Evolutionary conservation across 2,113 vertebrate species (phyloP), one percentile per base, ranked within the genome.

Genomic region (Australoheros scitulus): DNA sequence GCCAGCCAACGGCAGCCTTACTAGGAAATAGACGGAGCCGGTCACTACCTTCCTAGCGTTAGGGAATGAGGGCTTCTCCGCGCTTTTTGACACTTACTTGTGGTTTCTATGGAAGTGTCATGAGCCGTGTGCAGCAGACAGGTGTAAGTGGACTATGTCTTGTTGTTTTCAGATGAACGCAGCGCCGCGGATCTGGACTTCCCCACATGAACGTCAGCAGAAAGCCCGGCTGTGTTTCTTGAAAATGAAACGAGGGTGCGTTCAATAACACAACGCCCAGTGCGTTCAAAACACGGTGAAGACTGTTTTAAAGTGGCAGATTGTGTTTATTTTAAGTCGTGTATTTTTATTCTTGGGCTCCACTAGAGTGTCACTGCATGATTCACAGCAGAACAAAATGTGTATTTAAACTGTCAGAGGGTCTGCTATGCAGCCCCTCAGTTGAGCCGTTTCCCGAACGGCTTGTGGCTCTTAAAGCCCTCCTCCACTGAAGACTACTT

Each of bases 131-230:
- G 61, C 61, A 38, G 68, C 34, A 4, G 2, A 43, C 72, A 58
- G 59, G 24, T 11, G 56, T 15, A 29, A 43, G 24, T 20, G 3
- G n/a, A 41, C 38, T 56, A 38, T 65, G 1, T 88, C 70, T 38
- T 61, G 59, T 87, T 93, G 89, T 91, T 89, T 82, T 87, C 83
- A 20, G 83, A 74, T 92, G 84, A 76, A 68, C 29, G 88, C 86
- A 87, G 86, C 43, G 57, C 41, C 77, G 64, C 58, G 61, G 74
- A 76, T 77, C 43, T 70, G 61, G 84, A 91, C 90, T 94, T 92
- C 92, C 90, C 90, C 77, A 22, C 72, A 34, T 22, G 36, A 87
- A 93, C 88, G 91, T 94, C 91, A 93, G 76, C 50, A 76, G 65
- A 72, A 76, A 74, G 55, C 87, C 88, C 83, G 90, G 84, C 79